Base-by-base conservation (phyloP, 2,888 invertebrate species). In the Brachyopa scutellaris region DNA sequence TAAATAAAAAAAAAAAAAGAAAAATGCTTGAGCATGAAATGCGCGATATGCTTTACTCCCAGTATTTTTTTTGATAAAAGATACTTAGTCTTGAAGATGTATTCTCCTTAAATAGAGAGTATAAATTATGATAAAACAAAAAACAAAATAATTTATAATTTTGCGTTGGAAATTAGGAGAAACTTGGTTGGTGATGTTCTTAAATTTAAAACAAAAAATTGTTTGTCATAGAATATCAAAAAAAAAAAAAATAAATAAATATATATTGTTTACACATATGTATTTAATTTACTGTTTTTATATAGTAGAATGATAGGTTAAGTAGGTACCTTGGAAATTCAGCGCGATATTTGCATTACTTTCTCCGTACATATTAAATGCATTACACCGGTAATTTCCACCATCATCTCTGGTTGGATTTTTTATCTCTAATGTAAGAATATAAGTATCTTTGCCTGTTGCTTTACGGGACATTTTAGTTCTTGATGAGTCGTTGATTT, bases 311-410 rank as follows among this genome's bases (percentile, higher is more conserved):
- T 38, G 29, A 59, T 29, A 42, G 19, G 40, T 17, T 64, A 57
- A 38, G 21, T 47, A 70, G 40, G 82, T 89, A 97, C 98, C 98
- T 96, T 98, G 97, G 93, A 99, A 98, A 92, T 99, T 99, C 90
- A 99, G 96, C 90, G 99, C 97, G 92, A 99, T 99, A 92, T 99
- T 99, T 88, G 99, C 99, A 93, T 99, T 99, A 93, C 98, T 98
- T 93, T 99, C 99, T 91, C 99, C 99, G 92, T 95, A 96, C 91
- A 95, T 94, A 93, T 99, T 99, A 93, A 98, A 96, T 88, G 99
- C 99, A 92, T 99, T 99, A 93, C 99, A 99, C 90, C 99, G 95
- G 93, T 99, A 99, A 92, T 97, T 97, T 87, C 99, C 99, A 88
- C 99, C 99, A 91, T 99, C 99, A 89, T 96, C 96, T 89, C 95